These are phyloP conservation scores for Chrysodeixis includens DNA, from an alignment of 2,888 invertebrate species.

Conservation along the genomic window DNA sequence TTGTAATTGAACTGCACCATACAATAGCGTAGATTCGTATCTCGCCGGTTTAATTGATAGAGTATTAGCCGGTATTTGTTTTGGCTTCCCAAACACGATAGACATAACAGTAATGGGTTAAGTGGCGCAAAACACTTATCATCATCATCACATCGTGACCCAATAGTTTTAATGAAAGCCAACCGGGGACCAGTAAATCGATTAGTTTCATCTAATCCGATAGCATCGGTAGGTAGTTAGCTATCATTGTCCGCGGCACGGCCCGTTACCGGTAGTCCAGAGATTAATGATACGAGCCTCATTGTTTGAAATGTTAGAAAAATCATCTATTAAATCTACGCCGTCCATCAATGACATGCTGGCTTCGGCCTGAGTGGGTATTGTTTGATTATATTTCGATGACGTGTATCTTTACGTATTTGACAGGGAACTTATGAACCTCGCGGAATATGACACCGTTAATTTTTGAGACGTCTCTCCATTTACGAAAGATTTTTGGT, in stretches of 20 bases:
- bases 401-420: slow-evolving; percentile 35
- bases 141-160: slow-evolving; percentile 74
- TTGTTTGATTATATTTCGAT: slow-evolving; percentile 53
- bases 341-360: slow-evolving; percentile 66
- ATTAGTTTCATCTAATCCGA: slow-evolving; percentile 81
- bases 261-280: slow-evolving; percentile 80
- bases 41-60: slow-evolving; percentile 54
- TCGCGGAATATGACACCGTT: slow-evolving; percentile 44
- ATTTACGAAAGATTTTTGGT: slow-evolving; percentile 23
- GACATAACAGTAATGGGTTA: slow-evolving; percentile 64
- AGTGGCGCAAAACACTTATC: slow-evolving; percentile 70
- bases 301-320: slow-evolving; percentile 83
- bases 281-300: slow-evolving; percentile 83
- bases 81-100: slow-evolving; percentile 56
- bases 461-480: slow-evolving; percentile 27
- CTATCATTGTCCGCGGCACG: slow-evolving; percentile 75
- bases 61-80: slow-evolving; percentile 54
- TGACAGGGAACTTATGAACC: slow-evolving; percentile 39
- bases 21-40: slow-evolving; percentile 52
- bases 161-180: slow-evolving; percentile 84
- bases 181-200: slow-evolving; percentile 76
- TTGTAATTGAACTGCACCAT: slow-evolving; percentile 54
- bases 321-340: slow-evolving; percentile 78
- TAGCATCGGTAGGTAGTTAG: slow-evolving; percentile 81
- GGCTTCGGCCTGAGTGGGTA: slow-evolving; percentile 53